These are phyloP conservation scores for Mesoligia furuncula DNA, from an alignment of 2,888 invertebrate species.

Conservation along the genomic window DNA sequence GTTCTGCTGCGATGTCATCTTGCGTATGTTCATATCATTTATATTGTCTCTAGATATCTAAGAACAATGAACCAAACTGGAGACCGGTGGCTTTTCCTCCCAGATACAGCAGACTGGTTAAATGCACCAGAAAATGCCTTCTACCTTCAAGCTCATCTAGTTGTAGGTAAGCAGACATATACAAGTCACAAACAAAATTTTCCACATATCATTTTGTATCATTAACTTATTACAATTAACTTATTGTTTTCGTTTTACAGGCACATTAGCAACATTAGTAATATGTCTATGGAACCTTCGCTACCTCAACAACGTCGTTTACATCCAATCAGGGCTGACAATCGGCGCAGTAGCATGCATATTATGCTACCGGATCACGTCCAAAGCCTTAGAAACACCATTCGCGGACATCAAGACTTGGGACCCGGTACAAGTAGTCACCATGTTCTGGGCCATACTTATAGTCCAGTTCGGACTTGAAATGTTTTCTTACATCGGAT, in stretches of 20 bases:
- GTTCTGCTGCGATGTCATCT: not conserved
- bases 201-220: no score
- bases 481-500: conserved; percentile 79
- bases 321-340: conserved; percentile 79
- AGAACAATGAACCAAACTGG: conserved; percentile 96
- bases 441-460: conserved; percentile 81
- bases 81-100: conserved; percentile 94
- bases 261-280: conserved; percentile 77
- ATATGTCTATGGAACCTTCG: conserved; percentile 82
- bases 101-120: conserved; percentile 94
- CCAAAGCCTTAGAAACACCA: conserved; percentile 71
- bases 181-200: not conserved
- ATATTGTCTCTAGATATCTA: conserved; percentile 84
- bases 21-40: not conserved
- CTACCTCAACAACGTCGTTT: conserved; percentile 80
- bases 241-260: conserved; percentile 70
- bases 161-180: conserved; percentile 73
- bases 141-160: conserved; percentile 84
- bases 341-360: conserved; percentile 74
- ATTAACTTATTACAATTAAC: not conserved
- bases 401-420: conserved; percentile 73
- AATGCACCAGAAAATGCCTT: conserved; percentile 89
- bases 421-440: conserved; percentile 81
- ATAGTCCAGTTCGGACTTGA: conserved; percentile 81
- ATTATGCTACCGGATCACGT: conserved; percentile 77